phyloP scores from a whole-genome alignment of 1,140 invertebrate species.

The Marisa cornuarietis region DNA sequence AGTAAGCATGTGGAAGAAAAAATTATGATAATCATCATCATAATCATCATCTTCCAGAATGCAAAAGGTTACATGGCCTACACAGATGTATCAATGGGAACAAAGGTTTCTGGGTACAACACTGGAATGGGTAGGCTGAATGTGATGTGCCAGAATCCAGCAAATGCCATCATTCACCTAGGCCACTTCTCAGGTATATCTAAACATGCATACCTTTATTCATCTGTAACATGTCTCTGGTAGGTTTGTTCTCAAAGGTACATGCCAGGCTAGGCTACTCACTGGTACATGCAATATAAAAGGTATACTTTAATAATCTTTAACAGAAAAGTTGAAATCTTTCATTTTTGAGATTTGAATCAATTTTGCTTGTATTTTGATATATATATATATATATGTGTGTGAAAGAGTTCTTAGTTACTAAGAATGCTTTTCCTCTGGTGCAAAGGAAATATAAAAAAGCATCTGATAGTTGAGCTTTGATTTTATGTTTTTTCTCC shows the following conservation, averaged over 20 bases:
- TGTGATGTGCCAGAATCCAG: conserved; percentile 93
- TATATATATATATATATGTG: too few species aligned
- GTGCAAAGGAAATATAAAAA: conserved; percentile 7
- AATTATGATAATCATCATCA: too few species aligned
- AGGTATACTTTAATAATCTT: too few species aligned
- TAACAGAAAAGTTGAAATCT: too few species aligned
- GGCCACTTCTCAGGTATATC: conserved; percentile 85
- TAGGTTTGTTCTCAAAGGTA: too few species aligned
- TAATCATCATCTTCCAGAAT: conserved; percentile 72
- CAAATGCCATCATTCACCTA: conserved; percentile 90
- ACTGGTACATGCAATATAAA: too few species aligned
- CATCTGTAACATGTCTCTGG: too few species aligned
- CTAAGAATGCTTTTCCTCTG: too few species aligned
- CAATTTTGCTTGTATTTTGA: too few species aligned
- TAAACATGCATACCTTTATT: background rate
- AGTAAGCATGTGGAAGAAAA: background rate
- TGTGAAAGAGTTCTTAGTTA: too few species aligned
- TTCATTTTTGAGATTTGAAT: too few species aligned
- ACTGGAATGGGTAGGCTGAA: conserved; percentile 79
- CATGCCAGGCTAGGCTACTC: too few species aligned
- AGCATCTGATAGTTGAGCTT: background rate
- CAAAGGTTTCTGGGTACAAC: conserved; percentile 82
- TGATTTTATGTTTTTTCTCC: conserved; percentile 30
- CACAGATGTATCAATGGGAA: conserved; percentile 94
- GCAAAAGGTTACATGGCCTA: conserved; percentile 86